A percentile compares a stretch with the other conserved stretches of the same genome.
Conservation (phyloP, 2,888 invertebrate species). For the Cistogaster globosa region DNA sequence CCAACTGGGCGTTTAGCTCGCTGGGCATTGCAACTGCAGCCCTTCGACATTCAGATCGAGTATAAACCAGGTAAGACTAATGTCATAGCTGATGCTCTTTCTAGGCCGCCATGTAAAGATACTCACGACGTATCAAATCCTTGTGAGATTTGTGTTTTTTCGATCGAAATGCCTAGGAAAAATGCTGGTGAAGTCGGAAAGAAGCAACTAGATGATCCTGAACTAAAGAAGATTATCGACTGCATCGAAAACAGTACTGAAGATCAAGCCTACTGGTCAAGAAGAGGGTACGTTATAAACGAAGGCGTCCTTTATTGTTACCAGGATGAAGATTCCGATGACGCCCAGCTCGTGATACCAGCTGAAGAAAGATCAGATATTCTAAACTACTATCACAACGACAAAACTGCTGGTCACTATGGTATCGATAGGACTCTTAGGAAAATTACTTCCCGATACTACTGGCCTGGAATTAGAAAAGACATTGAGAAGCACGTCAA, state of each 20-base stretch:
- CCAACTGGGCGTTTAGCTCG: conserved; percentile 81
- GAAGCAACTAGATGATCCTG: conserved; percentile 33
- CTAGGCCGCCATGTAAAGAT: conserved; percentile 47
- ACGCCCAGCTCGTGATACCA: conserved; percentile 54
- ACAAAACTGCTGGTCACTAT: conserved; percentile 46
- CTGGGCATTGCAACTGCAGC: conserved; percentile 82
- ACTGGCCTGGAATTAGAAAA: conserved; percentile 23
- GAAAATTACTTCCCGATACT: conserved; percentile 29
- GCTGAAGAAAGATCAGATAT: no score
- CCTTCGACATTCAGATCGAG: conserved; percentile 79
- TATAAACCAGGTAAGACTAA: conserved; percentile 81
- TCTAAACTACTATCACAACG: conserved; percentile 51
- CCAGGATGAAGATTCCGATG: conserved; percentile 46
- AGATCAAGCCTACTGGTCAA: no score
- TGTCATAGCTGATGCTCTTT: conserved; percentile 71
- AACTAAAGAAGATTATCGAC: no score
- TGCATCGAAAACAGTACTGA: no score
- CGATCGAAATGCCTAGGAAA: conserved; percentile 33
- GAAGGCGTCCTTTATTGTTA: conserved; percentile 54
- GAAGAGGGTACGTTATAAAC: no score
- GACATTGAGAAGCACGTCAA: conserved; percentile 23
- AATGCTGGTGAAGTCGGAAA: conserved; percentile 24
- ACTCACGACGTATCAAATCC: not conserved
- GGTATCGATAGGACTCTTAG: conserved; percentile 30
- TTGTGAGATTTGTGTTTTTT: conserved; percentile 36